Conservation (phyloP, 2,113 vertebrate genomes). For the Corvus cornix region DNA sequence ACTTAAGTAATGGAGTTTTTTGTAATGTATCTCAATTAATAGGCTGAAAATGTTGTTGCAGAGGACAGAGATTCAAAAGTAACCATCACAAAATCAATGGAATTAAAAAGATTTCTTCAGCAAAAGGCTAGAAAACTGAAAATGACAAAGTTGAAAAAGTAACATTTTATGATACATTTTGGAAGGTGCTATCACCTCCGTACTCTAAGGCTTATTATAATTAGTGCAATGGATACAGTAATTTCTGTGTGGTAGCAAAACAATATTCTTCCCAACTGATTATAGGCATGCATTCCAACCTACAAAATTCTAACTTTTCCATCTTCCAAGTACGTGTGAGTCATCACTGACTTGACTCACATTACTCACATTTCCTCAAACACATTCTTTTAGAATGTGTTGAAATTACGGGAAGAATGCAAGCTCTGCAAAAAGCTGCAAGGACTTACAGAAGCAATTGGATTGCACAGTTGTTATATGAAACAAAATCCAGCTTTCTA, state of each 20-base stretch:
- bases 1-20: not conserved
- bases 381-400: slow-evolving; percentile 73
- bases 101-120: not conserved
- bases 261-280: slow-evolving; percentile 29
- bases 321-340: slow-evolving; percentile 68
- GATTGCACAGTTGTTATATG: not conserved
- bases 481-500: not conserved
- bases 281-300: slow-evolving; percentile 47
- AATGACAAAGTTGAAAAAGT: not conserved
- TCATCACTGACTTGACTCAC: slow-evolving; percentile 68
- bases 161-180: not conserved
- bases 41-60: not conserved
- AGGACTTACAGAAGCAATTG: not conserved
- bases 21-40: not conserved
- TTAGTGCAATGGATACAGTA: not conserved
- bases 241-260: slow-evolving; percentile 27
- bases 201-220: not conserved
- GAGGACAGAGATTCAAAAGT: not conserved
- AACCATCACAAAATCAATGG: not conserved
- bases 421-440: slow-evolving; percentile 61
- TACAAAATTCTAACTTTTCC: slow-evolving; percentile 59
- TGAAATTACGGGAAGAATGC: slow-evolving; percentile 75
- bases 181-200: not conserved
- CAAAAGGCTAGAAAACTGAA: not conserved
- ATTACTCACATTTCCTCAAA: slow-evolving; percentile 79